Base-by-base conservation (phyloP, 2,113 vertebrate species). In the Parotia lawesii region DNA sequence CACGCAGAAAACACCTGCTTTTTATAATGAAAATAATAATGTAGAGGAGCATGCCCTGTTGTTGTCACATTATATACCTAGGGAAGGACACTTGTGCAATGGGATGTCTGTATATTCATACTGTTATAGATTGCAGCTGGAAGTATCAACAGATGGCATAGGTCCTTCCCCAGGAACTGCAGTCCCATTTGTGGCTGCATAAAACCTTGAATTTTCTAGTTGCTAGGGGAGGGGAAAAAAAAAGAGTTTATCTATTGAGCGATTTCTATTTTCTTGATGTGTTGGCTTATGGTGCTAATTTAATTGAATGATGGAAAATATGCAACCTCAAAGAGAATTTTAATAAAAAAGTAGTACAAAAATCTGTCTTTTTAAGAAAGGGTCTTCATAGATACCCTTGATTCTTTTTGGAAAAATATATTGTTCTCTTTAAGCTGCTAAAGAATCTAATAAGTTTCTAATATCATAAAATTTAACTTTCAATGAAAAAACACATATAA, bases 181-280 rank as follows among this genome's bases (percentile, higher is more conserved):
- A 42, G 25, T 56, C 28, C 60, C 17, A 5, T 40, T 16, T 89
- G 6, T 78, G 33, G 18, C 20, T 75, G n/a, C 35, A 48, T 19
- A 62, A 65, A 83, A 73, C 8, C 25, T 64, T 28, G 28, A 67
- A 85, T 92, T 77, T 77, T 88, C 48, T 76, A 61, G 29, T 21
- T 70, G 3, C 4, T 11, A 4, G 2, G 3, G 5, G 8, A 40
- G 31, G 5, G 9, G 2, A 1, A 11, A 45, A 40, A 47, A 8
- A 23, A n/a, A 40, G 2, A 20, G 6, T 62, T 64, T 33, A 5
- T n/a, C 15, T 44, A 20, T 19, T 44, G 10, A 64, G 8, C 7
- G 5, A 8, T 64, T 69, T 3, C 0, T 53, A 17, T 13, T 77
- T 87, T 78, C 24, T 79, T 48, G 20, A 28, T 62, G 22, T 10